These are phyloP conservation scores for Erannis defoliaria DNA, from an alignment of 2,888 invertebrate genomes.

Conservation along the genomic window DNA sequence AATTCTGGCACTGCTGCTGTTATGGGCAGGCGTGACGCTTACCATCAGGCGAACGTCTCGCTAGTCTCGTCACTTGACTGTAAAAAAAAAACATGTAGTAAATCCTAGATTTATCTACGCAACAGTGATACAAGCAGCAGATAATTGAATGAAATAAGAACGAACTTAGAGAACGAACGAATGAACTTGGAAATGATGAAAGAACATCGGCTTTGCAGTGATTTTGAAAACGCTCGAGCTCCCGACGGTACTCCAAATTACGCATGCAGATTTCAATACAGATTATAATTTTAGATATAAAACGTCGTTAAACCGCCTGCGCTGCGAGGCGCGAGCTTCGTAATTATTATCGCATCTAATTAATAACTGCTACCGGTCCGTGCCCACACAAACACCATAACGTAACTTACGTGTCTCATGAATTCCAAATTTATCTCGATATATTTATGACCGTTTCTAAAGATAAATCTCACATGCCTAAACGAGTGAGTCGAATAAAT, in stretches of 20 bases:
- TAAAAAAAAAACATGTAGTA: too few relatives aligned
- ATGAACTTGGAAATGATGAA: too few relatives aligned
- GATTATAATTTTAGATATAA: conserved; percentile 68
- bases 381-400: conserved; percentile 22
- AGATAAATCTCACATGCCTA: conserved; percentile 31
- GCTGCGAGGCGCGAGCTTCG: conserved; percentile 24
- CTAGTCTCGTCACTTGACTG: too few relatives aligned
- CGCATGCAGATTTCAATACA: conserved; percentile 70
- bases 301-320: conserved; percentile 56
- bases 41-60: too few relatives aligned
- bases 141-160: too few relatives aligned
- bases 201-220: too few relatives aligned
- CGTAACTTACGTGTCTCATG: conserved; percentile 26
- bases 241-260: conserved; percentile 57
- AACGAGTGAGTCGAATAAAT: conserved; percentile 33
- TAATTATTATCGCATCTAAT: conserved; percentile 30
- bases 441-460: conserved; percentile 33
- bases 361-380: conserved; percentile 26
- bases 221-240: conserved; percentile 1
- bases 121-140: too few relatives aligned
- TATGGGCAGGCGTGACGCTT: too few relatives aligned
- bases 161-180: too few relatives aligned
- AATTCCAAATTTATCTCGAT: conserved; percentile 32
- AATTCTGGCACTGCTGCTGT: too few relatives aligned
- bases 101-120: too few relatives aligned